phyloP scores from a whole-genome alignment of 2,888 invertebrate genomes.

The Mallateleia sp. region DNA sequence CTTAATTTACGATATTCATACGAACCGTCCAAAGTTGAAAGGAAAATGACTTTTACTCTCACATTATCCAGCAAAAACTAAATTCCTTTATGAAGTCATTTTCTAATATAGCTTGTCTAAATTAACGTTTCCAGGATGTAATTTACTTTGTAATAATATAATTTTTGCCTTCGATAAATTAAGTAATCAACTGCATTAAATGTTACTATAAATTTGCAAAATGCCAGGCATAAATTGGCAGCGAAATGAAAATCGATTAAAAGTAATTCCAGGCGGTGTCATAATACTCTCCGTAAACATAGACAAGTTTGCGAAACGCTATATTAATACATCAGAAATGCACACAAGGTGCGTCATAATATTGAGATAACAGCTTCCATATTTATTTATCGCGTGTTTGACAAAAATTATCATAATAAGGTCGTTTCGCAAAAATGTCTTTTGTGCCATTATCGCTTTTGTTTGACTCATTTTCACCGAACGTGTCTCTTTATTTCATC shows the following conservation, averaged over 20 bases:
- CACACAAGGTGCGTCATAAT: constrained; percentile 47
- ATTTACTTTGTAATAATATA: constrained; percentile 47
- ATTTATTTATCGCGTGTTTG: constrained; percentile 55
- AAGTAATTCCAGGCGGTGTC: constrained; percentile 52
- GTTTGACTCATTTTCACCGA: constrained; percentile 38
- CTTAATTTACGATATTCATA: neutral
- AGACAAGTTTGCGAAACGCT: constrained; percentile 62
- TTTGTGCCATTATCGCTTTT: constrained; percentile 65
- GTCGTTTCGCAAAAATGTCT: constrained; percentile 49
- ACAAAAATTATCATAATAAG: constrained; percentile 68
- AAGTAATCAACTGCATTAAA: constrained; percentile 51
- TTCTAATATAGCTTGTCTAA: constrained; percentile 45
- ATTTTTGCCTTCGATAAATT: constrained; percentile 42
- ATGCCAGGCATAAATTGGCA: constrained; percentile 57
- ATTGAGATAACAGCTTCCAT: constrained; percentile 49
- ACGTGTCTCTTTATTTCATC: constrained; percentile 39
- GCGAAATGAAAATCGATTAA: constrained; percentile 62
- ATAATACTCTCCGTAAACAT: constrained; percentile 53
- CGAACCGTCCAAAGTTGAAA: neutral
- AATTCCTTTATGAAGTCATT: constrained; percentile 51
- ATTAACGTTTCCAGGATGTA: constrained; percentile 47
- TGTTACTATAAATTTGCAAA: constrained; percentile 63
- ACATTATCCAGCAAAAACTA: constrained; percentile 7
- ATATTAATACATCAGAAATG: constrained; percentile 46
- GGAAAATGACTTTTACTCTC: constrained; percentile 43